Base-by-base conservation (phyloP, 1,140 invertebrate genomes). In the Tyrophagus putrescentiae region DNA sequence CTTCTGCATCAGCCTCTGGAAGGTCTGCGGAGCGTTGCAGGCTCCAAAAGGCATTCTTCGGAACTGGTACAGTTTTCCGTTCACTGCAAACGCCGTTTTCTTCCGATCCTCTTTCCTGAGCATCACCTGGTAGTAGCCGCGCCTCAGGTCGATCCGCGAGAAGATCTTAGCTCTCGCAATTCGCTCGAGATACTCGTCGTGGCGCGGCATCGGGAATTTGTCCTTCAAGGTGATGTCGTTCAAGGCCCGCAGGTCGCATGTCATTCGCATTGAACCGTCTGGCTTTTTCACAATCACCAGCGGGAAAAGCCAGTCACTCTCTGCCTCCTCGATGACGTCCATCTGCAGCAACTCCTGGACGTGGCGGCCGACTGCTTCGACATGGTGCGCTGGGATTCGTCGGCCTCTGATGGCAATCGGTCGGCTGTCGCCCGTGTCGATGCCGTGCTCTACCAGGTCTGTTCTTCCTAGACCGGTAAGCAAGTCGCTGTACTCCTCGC, bases 81-180 rank as follows among this genome's bases (percentile, higher is more conserved):
- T 66, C 27, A 48, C 60, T 9, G 60, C 48, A 53, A 67, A 67
- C n/a, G 65, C 66, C 3, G 68, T 68, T 58, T 68, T 70, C 16
- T 54, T 11, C n/a, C 34, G 62, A 29, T 64, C 60, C 1, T 59
- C 27, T 21, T 28, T 3, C 5, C 62, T 36, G 34, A 70, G 48
- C 25, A 25, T 33, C 13, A 71, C 60, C 52, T 70, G 70, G 64
- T 65, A 71, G 42, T 66, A 69, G 6, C 68, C 66, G 29, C 67
- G 67, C 0, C 64, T 63, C 44, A 77, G 65, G 68, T 78, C 75
- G 0, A 79, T 64, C 0, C 68, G 69, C 1, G 68, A 66, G 60
- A 76, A 78, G 25, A 70, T 68, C 9, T 53, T 69, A 4, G 66
- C 65, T 1, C 70, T 72, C 1, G 61, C 18, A 0, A 78, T 59